Evolutionary conservation across 2,888 invertebrate species (phyloP).

Genomic region (Phorcus lineatus): DNA sequence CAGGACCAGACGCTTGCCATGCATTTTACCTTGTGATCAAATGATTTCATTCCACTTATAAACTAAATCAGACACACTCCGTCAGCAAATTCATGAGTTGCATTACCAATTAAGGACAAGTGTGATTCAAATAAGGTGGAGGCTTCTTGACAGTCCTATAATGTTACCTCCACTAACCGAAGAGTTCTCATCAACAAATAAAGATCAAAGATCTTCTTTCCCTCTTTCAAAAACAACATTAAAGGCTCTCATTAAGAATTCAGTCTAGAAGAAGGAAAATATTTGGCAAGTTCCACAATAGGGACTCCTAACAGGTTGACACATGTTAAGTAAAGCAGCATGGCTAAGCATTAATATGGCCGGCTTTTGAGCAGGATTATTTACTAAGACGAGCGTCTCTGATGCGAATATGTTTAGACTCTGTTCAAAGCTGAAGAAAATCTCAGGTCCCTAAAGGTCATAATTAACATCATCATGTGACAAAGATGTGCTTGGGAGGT

Average conservation of each 20-base stretch:
- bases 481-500: too few relatives aligned
- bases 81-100: background rate
- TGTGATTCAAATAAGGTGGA: too few relatives aligned
- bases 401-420: background rate
- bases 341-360: too few relatives aligned
- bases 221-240: background rate
- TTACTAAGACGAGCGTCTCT: background rate
- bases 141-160: background rate
- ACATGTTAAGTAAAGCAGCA: background rate
- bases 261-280: background rate
- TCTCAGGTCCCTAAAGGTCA: too few relatives aligned
- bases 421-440: background rate
- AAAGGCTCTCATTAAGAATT: background rate
- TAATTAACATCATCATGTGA: too few relatives aligned
- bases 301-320: background rate
- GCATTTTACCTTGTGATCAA: background rate
- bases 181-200: background rate
- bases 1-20: too few relatives aligned
- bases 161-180: background rate
- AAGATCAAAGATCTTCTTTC: conserved; percentile 1
- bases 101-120: background rate
- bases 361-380: background rate
- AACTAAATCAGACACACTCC: background rate
- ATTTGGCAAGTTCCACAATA: background rate
- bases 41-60: conserved; percentile 4